These are phyloP conservation scores for Philhelius pedissequus DNA, from an alignment of 2,888 invertebrate species.

Conservation along the genomic window DNA sequence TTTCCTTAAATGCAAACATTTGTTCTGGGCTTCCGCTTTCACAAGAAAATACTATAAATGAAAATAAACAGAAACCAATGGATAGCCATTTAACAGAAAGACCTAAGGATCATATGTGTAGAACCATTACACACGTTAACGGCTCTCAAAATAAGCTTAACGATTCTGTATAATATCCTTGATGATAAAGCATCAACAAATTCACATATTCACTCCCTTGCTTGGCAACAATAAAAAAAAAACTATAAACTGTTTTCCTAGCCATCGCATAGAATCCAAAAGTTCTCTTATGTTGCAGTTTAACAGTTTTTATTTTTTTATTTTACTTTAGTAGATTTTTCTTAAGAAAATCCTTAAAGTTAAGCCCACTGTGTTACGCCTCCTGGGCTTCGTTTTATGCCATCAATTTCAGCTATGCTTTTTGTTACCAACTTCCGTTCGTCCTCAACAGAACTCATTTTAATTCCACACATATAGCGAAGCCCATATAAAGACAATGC, in stretches of 20 bases:
- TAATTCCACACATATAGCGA: slow-evolving; percentile 28
- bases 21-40: background rate
- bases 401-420: slow-evolving; percentile 38
- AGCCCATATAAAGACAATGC: background rate
- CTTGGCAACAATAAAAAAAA: background rate
- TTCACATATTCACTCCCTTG: background rate
- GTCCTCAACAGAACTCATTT: slow-evolving; percentile 34
- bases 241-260: slow-evolving; percentile 34
- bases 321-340: slow-evolving; percentile 16
- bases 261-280: background rate
- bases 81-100: background rate
- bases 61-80: background rate
- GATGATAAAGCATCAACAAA: slow-evolving; percentile 1
- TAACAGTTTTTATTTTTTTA: background rate
- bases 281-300: background rate
- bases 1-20: background rate
- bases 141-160: slow-evolving; percentile 17
- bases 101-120: background rate
- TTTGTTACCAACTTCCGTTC: background rate
- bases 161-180: slow-evolving; percentile 1
- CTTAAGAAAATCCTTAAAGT: slow-evolving; percentile 49
- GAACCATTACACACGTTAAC: slow-evolving; percentile 23
- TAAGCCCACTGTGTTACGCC: slow-evolving; percentile 43
- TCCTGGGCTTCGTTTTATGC: background rate
- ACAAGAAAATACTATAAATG: background rate